phyloP scores from a whole-genome alignment of 2,113 vertebrate genomes.

The Cebidichthys violaceus region DNA sequence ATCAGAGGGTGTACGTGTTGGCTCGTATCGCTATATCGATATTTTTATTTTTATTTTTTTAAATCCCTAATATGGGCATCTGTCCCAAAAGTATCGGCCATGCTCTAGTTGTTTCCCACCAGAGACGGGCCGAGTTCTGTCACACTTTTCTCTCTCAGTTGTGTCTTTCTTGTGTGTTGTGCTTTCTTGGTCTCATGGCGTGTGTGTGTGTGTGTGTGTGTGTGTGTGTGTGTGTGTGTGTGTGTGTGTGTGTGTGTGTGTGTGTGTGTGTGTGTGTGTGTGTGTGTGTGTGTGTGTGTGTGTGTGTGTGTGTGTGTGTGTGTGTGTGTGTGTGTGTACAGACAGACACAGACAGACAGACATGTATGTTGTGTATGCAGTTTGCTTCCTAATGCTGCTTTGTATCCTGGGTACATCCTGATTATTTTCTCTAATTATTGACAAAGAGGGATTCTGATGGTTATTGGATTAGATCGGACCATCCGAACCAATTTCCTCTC shows the following conservation, averaged over 20 bases:
- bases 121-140: neutral
- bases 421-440: slow-evolving; percentile 20
- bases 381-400: slow-evolving; percentile 26
- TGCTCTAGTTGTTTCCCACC: slow-evolving; percentile 13
- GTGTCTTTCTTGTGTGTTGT: neutral
- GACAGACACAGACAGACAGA: no score
- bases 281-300: no score
- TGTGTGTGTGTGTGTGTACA: neutral
- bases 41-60: no score
- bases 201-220: no score
- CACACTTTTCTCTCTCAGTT: neutral
- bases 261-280: no score
- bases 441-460: neutral
- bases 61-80: no score
- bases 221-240: no score
- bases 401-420: slow-evolving; percentile 18
- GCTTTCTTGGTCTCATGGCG: slow-evolving; percentile 17
- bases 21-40: no score
- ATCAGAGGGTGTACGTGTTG: no score
- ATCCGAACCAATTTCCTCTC: slow-evolving; percentile 45
- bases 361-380: neutral
- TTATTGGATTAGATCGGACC: slow-evolving; percentile 54
- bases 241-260: no score
- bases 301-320: no score
- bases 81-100: no score